phyloP scores from a whole-genome alignment of 2,797 vertebrate species.

The Apogon hyalosoma region DNA sequence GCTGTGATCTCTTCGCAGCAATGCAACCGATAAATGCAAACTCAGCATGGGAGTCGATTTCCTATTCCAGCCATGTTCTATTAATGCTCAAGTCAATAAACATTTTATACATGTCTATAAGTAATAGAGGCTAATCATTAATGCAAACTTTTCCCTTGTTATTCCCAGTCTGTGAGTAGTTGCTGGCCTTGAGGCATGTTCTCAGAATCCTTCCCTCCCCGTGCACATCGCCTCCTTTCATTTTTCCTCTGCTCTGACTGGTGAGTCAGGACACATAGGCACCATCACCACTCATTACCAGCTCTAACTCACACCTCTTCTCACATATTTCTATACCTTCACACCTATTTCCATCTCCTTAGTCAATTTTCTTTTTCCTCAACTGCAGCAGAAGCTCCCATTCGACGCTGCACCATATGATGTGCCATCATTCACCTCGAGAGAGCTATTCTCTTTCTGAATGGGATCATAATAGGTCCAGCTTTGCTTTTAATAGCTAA shows the following conservation, averaged over 20 bases:
- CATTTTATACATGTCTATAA: slow-evolving; percentile 13
- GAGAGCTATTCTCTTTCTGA: slow-evolving; percentile 78
- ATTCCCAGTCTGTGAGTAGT: slow-evolving; percentile 8
- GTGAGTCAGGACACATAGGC: slow-evolving; percentile 57
- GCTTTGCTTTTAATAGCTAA: slow-evolving; percentile 85
- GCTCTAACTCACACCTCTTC: slow-evolving; percentile 65
- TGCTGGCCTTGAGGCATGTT: slow-evolving; percentile 16
- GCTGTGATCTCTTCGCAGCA: slow-evolving; percentile 1
- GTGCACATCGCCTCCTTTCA: slow-evolving; percentile 3
- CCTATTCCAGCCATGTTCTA: not conserved
- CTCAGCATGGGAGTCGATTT: slow-evolving; percentile 11
- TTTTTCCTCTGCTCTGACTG: slow-evolving; percentile 33
- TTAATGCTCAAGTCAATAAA: slow-evolving; percentile 17
- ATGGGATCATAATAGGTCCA: slow-evolving; percentile 83
- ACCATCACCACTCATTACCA: slow-evolving; percentile 64
- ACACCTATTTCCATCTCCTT: slow-evolving; percentile 59
- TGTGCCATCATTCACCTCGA: slow-evolving; percentile 80
- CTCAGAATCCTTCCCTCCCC: not conserved
- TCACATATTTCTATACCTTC: slow-evolving; percentile 52
- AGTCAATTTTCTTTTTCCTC: slow-evolving; percentile 49
- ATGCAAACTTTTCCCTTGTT: slow-evolving; percentile 3
- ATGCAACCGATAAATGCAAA: slow-evolving; percentile 4
- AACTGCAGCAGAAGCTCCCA: slow-evolving; percentile 51
- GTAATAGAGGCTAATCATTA: slow-evolving; percentile 26
- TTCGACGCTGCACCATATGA: slow-evolving; percentile 72